Conservation (phyloP, 2,888 invertebrate genomes). For the Bembecia ichneumoniformis region DNA sequence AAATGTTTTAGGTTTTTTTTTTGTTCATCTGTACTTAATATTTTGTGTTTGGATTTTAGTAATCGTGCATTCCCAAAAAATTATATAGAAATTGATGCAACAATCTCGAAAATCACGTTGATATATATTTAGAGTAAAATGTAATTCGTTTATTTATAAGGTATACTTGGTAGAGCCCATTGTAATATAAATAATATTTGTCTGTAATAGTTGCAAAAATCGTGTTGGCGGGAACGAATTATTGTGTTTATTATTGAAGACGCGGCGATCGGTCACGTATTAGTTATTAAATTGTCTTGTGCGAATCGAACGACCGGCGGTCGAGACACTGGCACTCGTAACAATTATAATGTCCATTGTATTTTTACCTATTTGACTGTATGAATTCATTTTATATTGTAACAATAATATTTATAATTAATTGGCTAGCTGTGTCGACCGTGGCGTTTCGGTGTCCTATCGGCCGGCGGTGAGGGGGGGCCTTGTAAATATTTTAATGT, state of each 20-base stretch:
- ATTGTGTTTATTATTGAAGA: not conserved
- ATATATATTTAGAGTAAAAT: conserved; percentile 52
- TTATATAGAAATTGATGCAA: conserved; percentile 31
- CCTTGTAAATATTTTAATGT: conserved; percentile 70
- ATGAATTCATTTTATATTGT: conserved; percentile 47
- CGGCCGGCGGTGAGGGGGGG: conserved; percentile 57
- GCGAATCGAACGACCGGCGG: conserved; percentile 6
- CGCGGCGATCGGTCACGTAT: not conserved
- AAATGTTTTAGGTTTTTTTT: conserved; percentile 45
- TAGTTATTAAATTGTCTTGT: not conserved
- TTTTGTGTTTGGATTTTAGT: conserved; percentile 63
- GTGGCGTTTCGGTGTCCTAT: conserved; percentile 26
- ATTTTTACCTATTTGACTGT: conserved; percentile 59
- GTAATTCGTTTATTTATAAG: conserved; percentile 59
- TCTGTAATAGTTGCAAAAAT: conserved; percentile 26
- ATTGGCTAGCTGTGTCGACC: conserved; percentile 12
- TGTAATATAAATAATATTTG: conserved; percentile 22
- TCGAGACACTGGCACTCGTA: conserved; percentile 13
- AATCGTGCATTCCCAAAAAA: conserved; percentile 67
- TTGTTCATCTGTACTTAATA: conserved; percentile 67
- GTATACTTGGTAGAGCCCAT: conserved; percentile 19
- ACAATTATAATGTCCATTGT: conserved; percentile 17
- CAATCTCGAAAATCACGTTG: conserved; percentile 57
- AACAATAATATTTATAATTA: conserved; percentile 54
- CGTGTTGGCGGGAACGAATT: conserved; percentile 12